These are phyloP conservation scores for Drosophila setifemur DNA, from an alignment of 1,140 invertebrate species.

Conservation along the genomic window DNA sequence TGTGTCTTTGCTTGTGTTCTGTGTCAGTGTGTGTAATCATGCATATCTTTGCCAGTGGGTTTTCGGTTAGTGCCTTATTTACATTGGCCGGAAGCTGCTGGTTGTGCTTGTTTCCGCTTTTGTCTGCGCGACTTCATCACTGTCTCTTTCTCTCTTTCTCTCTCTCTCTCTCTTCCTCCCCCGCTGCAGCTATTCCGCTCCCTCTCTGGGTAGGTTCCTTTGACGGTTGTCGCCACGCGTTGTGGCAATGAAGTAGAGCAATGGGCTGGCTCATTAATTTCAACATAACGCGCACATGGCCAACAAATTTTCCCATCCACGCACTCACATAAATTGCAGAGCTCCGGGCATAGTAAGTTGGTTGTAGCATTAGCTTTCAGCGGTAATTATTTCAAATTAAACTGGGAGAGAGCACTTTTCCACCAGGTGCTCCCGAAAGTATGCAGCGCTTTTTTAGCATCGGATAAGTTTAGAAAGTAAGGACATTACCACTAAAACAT, in stretches of 20 bases:
- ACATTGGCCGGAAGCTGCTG: conserved; percentile 59
- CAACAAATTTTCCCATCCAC: conserved; percentile 31
- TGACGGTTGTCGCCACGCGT: conserved; percentile 4
- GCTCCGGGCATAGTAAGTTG: conserved; percentile 19
- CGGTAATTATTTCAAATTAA: conserved; percentile 71
- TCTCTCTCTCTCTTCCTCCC: not conserved
- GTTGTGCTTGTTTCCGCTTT: conserved; percentile 60
- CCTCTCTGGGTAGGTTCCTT: not conserved
- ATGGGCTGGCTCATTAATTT: conserved; percentile 61
- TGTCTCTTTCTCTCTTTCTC: conserved; percentile 3
- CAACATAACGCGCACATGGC: conserved; percentile 58
- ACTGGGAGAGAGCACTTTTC: conserved; percentile 49
- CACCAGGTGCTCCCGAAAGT: conserved; percentile 41
- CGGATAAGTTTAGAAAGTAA: too few relatives aligned
- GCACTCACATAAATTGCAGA: conserved; percentile 26
- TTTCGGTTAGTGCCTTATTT: conserved; percentile 57
- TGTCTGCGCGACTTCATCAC: conserved; percentile 46
- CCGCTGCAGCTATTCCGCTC: not conserved
- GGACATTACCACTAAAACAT: not conserved
- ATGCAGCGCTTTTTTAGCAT: conserved; percentile 52
- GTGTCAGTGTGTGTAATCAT: conserved; percentile 49
- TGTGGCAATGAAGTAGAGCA: conserved; percentile 48
- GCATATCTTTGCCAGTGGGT: conserved; percentile 48
- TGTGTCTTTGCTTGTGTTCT: not conserved
- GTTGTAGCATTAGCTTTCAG: conserved; percentile 21